Evolutionary conservation across 2,888 invertebrate species (phyloP).

Genomic region (Phengaris alcon): DNA sequence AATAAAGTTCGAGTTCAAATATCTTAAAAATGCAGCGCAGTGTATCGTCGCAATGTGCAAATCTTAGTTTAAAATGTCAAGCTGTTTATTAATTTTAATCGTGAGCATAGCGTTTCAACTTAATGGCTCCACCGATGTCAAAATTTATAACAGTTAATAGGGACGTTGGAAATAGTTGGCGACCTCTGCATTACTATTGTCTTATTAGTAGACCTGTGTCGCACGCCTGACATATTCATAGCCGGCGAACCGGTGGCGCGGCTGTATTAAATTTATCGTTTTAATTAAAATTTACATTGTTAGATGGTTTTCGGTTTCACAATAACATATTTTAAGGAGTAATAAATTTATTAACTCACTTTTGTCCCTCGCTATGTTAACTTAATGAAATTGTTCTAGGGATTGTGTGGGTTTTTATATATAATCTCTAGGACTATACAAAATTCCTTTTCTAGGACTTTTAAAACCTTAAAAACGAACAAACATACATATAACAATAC

Average conservation of each 20-base stretch:
- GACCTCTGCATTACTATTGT: slow-evolving; percentile 60
- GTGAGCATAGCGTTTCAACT: slow-evolving; percentile 32
- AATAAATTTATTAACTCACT: slow-evolving; percentile 25
- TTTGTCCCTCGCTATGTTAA: slow-evolving; percentile 7
- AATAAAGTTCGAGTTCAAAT: no score
- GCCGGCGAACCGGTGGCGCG: slow-evolving; percentile 39
- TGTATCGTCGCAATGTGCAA: no score
- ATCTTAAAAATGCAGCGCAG: no score
- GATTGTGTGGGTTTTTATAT: not conserved
- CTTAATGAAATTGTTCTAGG: slow-evolving; percentile 5
- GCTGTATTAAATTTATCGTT: slow-evolving; percentile 46
- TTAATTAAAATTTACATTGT: slow-evolving; percentile 46
- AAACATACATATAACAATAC: not conserved
- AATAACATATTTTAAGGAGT: slow-evolving; percentile 35
- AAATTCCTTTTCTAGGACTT: not conserved
- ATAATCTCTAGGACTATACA: not conserved
- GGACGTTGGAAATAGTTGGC: slow-evolving; percentile 58
- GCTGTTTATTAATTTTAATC: slow-evolving; percentile 23
- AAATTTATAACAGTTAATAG: slow-evolving; percentile 65
- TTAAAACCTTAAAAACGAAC: no score
- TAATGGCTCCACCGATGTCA: slow-evolving; percentile 53
- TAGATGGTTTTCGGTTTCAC: slow-evolving; percentile 42
- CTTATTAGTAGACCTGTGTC: slow-evolving; percentile 52
- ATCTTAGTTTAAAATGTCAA: no score
- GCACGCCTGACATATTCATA: slow-evolving; percentile 34